These are phyloP conservation scores for Plagiodera versicolora DNA, from an alignment of 2,888 invertebrate species.

Conservation along the genomic window DNA sequence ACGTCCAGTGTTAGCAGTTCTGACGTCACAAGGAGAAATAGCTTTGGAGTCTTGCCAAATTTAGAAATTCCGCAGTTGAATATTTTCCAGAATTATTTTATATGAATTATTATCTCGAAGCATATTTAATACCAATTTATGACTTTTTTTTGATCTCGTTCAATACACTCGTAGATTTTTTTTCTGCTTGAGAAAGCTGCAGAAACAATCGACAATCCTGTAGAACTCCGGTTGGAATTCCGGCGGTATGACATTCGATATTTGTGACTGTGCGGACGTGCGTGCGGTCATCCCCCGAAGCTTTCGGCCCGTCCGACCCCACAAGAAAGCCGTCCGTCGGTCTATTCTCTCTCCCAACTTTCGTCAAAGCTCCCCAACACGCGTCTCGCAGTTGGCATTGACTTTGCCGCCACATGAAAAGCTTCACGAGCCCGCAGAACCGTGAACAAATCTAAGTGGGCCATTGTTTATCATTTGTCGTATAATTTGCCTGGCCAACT, in stretches of 20 bases:
- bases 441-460: conserved; percentile 47
- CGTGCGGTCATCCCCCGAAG: neutral
- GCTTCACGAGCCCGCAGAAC: conserved; percentile 35
- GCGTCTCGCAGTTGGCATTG: conserved; percentile 26
- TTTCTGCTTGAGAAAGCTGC: too few relatives aligned
- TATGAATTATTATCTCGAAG: too few relatives aligned
- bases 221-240: neutral
- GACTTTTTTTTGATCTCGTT: too few relatives aligned
- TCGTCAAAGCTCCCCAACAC: conserved; percentile 10
- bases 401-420: conserved; percentile 34
- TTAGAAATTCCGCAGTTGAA: too few relatives aligned
- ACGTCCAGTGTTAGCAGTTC: too few relatives aligned
- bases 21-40: too few relatives aligned
- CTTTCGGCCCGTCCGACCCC: neutral
- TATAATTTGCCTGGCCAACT: conserved; percentile 41
- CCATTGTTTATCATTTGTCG: conserved; percentile 49
- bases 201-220: too few relatives aligned
- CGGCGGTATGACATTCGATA: neutral
- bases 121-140: too few relatives aligned
- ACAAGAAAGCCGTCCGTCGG: neutral
- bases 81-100: too few relatives aligned
- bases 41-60: too few relatives aligned
- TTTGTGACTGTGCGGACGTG: neutral
- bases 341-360: conserved; percentile 1
- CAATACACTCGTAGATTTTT: too few relatives aligned